These are phyloP conservation scores for Cybosia mesomella DNA, from an alignment of 2,888 invertebrate species.

Conservation along the genomic window DNA sequence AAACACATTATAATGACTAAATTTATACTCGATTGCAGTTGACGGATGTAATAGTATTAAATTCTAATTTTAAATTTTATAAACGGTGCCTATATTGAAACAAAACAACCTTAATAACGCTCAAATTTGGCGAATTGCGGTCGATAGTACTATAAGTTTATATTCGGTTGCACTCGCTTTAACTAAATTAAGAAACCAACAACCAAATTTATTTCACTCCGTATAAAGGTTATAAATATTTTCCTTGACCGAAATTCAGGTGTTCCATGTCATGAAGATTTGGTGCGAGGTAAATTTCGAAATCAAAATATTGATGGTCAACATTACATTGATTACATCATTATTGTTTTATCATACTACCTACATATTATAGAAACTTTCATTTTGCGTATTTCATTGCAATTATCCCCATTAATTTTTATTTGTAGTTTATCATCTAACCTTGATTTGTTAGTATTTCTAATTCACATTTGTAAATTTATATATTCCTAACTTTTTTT, in stretches of 20 bases:
- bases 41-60: background rate
- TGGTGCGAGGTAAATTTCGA: conserved; percentile 34
- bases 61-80: background rate
- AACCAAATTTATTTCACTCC: conserved; percentile 23
- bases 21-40: background rate
- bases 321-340: conserved; percentile 5
- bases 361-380: background rate
- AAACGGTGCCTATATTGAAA: conserved; percentile 1
- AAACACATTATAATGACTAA: background rate
- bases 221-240: conserved; percentile 20
- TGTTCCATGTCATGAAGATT: conserved; percentile 24
- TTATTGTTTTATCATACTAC: background rate
- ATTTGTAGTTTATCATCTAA: background rate
- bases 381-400: background rate
- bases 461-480: background rate
- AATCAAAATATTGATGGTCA: conserved; percentile 38
- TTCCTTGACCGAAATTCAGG: conserved; percentile 39
- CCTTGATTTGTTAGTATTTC: background rate
- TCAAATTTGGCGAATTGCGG: background rate
- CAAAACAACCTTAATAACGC: background rate
- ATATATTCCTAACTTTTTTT: too few species aligned
- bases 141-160: background rate
- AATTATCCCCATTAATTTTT: background rate
- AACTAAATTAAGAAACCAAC: background rate
- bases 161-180: background rate